A percentile compares a stretch with the other conserved stretches of the same genome.
phyloP scores from a whole-genome alignment of 2,888 invertebrate species.

The Acronicta leporina region DNA sequence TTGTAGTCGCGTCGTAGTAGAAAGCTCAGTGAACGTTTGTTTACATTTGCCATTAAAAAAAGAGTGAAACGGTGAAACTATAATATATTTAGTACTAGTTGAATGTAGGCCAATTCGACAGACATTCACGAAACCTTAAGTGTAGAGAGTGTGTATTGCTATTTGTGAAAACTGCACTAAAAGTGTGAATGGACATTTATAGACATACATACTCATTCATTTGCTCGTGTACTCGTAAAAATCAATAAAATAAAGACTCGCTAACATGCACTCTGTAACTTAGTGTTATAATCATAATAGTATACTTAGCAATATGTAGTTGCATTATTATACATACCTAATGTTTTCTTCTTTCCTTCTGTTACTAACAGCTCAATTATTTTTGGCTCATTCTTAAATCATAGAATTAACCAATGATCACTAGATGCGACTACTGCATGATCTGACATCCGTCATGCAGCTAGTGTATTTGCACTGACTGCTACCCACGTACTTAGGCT shows the following conservation, averaged over 20 bases:
- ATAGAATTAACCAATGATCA: no score
- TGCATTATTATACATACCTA: no score
- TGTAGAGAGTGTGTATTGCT: constrained; percentile 20
- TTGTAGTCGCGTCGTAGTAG: constrained; percentile 63
- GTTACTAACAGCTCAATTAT: no score
- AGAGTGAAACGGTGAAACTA: constrained; percentile 68
- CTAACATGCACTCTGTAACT: no score
- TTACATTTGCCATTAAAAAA: constrained; percentile 70
- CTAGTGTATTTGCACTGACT: no score
- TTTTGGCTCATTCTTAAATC: no score
- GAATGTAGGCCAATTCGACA: constrained; percentile 57
- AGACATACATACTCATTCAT: not conserved
- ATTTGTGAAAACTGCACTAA: constrained; percentile 3
- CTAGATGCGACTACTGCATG: no score
- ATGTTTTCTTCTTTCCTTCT: no score
- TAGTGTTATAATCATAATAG: no score
- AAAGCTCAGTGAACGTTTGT: constrained; percentile 73
- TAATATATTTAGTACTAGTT: constrained; percentile 55
- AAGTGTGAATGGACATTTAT: not conserved
- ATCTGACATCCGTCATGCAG: no score
- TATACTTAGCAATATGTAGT: no score
- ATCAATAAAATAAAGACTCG: not conserved
- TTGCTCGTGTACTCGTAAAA: not conserved
- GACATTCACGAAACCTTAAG: constrained; percentile 16
- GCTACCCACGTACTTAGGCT: no score